Evolutionary conservation across 30 jellyfish, hydroid and myxozoan genomes (phyloP).

Genomic region (Hydractinia echinata): DNA sequence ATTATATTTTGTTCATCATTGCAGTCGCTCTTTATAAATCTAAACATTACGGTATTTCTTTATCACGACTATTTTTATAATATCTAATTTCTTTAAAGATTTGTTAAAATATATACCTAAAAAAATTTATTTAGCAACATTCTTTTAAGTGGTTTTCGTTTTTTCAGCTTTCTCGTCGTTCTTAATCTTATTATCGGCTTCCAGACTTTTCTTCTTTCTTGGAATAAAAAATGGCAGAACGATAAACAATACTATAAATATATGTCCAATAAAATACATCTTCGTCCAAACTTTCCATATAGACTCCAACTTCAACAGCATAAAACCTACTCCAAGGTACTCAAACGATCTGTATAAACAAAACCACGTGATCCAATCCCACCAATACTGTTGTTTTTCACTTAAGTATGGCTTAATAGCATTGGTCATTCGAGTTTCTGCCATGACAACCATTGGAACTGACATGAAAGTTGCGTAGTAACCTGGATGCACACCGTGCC

Average conservation of each 20-base stretch:
- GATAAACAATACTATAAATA: slow-evolving; percentile 31
- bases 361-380: slow-evolving; percentile 80
- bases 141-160: no score
- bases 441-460: slow-evolving; percentile 77
- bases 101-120: no score
- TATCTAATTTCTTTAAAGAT: no score
- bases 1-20: no score
- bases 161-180: no score
- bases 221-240: slow-evolving; percentile 44
- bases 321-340: slow-evolving; percentile 81
- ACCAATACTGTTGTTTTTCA: slow-evolving; percentile 12
- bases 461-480: slow-evolving; percentile 87
- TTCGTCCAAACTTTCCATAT: slow-evolving; percentile 69
- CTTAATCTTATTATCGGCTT: no score
- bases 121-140: no score
- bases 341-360: slow-evolving; percentile 66
- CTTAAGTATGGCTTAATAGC: slow-evolving; percentile 53
- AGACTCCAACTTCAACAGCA: slow-evolving; percentile 54
- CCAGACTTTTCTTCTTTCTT: not conserved
- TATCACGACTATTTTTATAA: no score
- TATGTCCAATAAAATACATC: slow-evolving; percentile 73
- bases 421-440: slow-evolving; percentile 53
- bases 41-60: no score
- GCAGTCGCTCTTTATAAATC: no score
- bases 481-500: slow-evolving; percentile 99